Conservation (phyloP, 2,888 invertebrate genomes). For the Xestobium rufovillosum region DNA sequence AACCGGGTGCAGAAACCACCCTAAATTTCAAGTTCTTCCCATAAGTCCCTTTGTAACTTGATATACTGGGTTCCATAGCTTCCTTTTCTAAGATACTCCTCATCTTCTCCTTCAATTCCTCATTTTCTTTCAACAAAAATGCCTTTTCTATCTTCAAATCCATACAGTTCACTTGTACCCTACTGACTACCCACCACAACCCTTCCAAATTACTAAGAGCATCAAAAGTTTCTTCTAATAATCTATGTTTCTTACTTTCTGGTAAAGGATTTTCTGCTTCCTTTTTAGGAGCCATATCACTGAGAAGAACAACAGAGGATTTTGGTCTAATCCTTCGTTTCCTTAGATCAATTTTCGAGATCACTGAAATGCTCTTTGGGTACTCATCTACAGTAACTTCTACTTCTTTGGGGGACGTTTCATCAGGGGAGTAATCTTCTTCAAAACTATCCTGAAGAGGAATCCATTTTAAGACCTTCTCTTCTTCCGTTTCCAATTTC, state of each 20-base stretch:
- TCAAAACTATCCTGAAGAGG: slow-evolving; percentile 13
- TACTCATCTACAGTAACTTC: not conserved
- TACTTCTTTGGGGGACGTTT: not conserved
- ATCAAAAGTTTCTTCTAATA: slow-evolving; percentile 26
- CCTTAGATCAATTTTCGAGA: too few species aligned
- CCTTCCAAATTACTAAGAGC: slow-evolving; percentile 40
- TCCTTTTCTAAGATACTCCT: slow-evolving; percentile 37
- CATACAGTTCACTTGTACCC: slow-evolving; percentile 38
- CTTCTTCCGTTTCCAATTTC: slow-evolving; percentile 50
- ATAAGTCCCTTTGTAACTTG: too few species aligned
- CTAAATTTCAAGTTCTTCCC: too few species aligned
- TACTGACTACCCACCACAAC: slow-evolving; percentile 49
- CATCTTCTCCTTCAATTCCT: slow-evolving; percentile 37
- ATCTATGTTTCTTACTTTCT: slow-evolving; percentile 6
- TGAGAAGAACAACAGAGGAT: too few species aligned
- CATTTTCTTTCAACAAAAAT: slow-evolving; percentile 44
- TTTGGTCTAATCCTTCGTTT: too few species aligned
- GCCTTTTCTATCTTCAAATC: slow-evolving; percentile 44
- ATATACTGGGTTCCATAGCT: too few species aligned
- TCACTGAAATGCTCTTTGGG: slow-evolving; percentile 2
- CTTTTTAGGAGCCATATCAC: too few species aligned
- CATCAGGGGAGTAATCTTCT: slow-evolving; percentile 6
- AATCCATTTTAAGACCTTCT: slow-evolving; percentile 35
- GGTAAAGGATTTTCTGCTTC: slow-evolving; percentile 13
- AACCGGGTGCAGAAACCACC: too few species aligned